Conservation (phyloP, 2,888 invertebrate genomes). For the Drosophila neonasuta region DNA sequence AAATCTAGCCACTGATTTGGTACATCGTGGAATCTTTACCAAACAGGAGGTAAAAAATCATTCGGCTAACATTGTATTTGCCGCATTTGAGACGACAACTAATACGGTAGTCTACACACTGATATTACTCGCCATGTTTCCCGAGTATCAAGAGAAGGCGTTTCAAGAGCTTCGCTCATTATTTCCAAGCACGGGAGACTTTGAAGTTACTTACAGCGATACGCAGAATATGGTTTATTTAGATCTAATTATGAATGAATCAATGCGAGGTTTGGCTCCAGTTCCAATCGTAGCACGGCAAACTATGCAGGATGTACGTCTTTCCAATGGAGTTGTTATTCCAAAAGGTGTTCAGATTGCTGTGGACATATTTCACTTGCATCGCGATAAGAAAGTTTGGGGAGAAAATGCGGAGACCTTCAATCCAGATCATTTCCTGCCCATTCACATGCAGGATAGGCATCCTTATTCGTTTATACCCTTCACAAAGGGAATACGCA, state of each 20-base stretch:
- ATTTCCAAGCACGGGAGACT: conserved; percentile 64
- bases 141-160: conserved; percentile 74
- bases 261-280: conserved; percentile 79
- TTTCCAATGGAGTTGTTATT: conserved; percentile 74
- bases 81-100: conserved; percentile 81
- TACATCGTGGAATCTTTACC: conserved; percentile 68
- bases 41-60: conserved; percentile 73
- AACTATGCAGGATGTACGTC: conserved; percentile 62
- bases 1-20: conserved; percentile 73
- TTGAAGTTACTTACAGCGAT: conserved; percentile 73
- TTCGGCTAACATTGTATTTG: conserved; percentile 78
- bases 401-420: conserved; percentile 79
- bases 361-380: conserved; percentile 79
- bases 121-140: conserved; percentile 78
- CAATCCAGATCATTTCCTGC: conserved; percentile 81
- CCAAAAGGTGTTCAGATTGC: conserved; percentile 79
- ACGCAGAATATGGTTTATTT: conserved; percentile 77
- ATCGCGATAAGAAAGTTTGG: conserved; percentile 79
- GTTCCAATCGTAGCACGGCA: conserved; percentile 78
- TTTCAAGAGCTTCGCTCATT: conserved; percentile 73
- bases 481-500: conserved; percentile 80
- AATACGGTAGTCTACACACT: conserved; percentile 72
- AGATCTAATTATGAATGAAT: conserved; percentile 79
- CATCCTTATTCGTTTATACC: conserved; percentile 81
- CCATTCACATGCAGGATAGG: conserved; percentile 72